Base-by-base conservation (phyloP, 2,113 vertebrate genomes). In the Lagopus leucura region DNA sequence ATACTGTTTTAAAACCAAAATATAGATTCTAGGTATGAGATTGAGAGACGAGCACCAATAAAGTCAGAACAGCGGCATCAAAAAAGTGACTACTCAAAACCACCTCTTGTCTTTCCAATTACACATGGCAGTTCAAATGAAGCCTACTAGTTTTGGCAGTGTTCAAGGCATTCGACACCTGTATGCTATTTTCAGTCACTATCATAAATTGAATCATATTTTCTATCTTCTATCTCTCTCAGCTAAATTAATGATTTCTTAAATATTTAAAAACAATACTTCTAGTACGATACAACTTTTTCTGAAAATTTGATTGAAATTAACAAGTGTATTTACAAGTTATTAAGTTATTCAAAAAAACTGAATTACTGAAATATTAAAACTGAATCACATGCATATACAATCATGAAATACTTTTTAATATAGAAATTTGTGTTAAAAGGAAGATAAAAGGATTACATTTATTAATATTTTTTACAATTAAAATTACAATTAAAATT, bases 61-160 rank as follows among this genome's bases (percentile, higher is more conserved):
- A 88, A 82, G 22, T 28, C 28, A n/a, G 11, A 63, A 76, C 11
- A 12, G 10, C 8, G 2, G 14, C 38, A 58, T 40, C 15, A 88
- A 58, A 70, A 6, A n/a, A 54, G 3, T 30, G 8, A 28, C 13
- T 64, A 5, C 65, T 50, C 86, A 74, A 80, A 81, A 14, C 4
- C 18, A 30, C 42, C n/a, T 43, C n/a, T 80, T 73, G 9, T 3
- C 27, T 89, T 88, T 83, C 36, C 61, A 8, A 3, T 63, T 61
- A 28, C 3, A 17, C 4, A 4, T 30, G 20, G 16, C 11, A 1
- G 1, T 3, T 34, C 19, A 81, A 55, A 58, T 3, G 5, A 78
- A 81, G 7, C 5, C 8, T 4, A 34, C 10, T 19, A 61, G 6
- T 63, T 78, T 47, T 57, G 22, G 28, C 1, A 1, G 6, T 50